Base-by-base conservation (phyloP, 2,797 vertebrate species). In the Scomberomorus guttatus region DNA sequence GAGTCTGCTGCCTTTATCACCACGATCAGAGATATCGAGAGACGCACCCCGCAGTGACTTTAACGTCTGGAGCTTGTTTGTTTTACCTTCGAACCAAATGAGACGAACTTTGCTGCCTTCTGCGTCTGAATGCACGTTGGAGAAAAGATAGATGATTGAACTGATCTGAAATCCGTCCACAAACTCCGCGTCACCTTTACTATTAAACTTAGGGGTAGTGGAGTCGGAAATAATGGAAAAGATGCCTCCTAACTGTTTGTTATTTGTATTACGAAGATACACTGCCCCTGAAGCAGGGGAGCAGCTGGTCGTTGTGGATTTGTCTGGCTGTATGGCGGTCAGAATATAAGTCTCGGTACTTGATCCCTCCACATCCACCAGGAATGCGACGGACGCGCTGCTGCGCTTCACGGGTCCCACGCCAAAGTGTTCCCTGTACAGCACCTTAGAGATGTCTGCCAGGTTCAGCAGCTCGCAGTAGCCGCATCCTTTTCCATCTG, bases 141-240 rank as follows among this genome's bases (percentile, higher is more conserved):
- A 72, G 44, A 95, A 79, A 22, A 94, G 58, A 69, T 91, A 95
- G 6, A 93, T 77, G 6, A 11, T 3, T 0, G 46, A 57, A 18
- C 17, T 13, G 9, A 63, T 37, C 81, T 94, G 93, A 54, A 95
- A 95, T 9, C 92, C 95, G 13, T 94, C 93, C 22, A 95, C 83
- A 73, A 94, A 95, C 42, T 90, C 32, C 46, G 87, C 63, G 0
- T 15, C 3, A 1, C 0, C 15, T 5, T 3, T 0, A 1, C 0
- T 8, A 2, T 0, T 0, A 24, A 85, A 55, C 0, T 0, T 0
- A 2, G 13, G 0, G 0, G 0, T 0, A 7, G 0, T 0, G 0
- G 0, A 0, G 0, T 27, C 29, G 5, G 6, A 7, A 32, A 0
- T 0, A 0, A 0, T 0, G 9, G 87, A 85, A 24, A 95, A 94